Conservation (phyloP, 2,888 invertebrate species). For the Hymenopus coronatus region DNA sequence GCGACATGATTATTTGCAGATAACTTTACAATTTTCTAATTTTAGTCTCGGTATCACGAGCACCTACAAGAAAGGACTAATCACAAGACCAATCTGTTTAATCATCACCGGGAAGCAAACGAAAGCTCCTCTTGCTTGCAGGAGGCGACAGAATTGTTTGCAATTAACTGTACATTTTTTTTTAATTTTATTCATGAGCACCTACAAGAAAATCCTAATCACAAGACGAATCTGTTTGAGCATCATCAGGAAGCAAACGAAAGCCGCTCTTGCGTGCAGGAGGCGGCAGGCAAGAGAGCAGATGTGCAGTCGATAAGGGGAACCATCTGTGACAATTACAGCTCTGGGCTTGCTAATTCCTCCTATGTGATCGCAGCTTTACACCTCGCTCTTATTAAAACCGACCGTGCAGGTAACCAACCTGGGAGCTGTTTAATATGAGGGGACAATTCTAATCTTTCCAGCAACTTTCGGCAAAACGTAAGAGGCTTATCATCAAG, state of each 20-base stretch:
- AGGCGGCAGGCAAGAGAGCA: background rate
- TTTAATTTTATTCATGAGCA: too few species aligned
- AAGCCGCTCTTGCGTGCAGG: background rate
- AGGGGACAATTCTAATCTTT: background rate
- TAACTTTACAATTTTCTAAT: too few species aligned
- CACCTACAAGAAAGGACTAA: too few species aligned
- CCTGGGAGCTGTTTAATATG: background rate
- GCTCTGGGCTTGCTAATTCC: background rate
- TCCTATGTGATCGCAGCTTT: background rate
- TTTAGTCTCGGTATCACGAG: too few species aligned
- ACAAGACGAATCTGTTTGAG: background rate
- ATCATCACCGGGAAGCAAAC: background rate
- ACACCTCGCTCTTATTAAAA: background rate
- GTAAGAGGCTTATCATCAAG: background rate
- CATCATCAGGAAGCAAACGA: background rate
- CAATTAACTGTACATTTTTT: too few species aligned
- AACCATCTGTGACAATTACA: constrained; percentile 20
- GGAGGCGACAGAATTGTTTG: too few species aligned
- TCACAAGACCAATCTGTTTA: too few species aligned
- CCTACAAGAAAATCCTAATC: too few species aligned
- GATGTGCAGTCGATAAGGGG: constrained; percentile 15
- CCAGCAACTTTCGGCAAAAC: background rate
- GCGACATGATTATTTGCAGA: too few species aligned
- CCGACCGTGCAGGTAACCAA: background rate
- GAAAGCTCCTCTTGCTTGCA: background rate